Evolutionary conservation across 2,888 invertebrate genomes (phyloP).

Genomic region (Bimastos eiseni): DNA sequence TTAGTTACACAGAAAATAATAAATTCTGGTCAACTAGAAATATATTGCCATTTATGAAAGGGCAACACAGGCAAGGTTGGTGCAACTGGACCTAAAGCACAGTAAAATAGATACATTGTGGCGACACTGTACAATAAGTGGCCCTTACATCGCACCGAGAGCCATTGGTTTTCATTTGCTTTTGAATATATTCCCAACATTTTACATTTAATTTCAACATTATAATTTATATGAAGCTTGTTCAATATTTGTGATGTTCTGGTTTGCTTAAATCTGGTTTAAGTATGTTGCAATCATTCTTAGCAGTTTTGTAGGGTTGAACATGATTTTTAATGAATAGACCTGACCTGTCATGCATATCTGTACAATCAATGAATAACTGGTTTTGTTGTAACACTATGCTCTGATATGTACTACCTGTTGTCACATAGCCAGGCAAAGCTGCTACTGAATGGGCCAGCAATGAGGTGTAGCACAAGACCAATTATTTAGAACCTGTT

Average conservation of each 20-base stretch:
- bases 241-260: not conserved
- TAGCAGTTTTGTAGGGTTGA: not conserved
- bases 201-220: not conserved
- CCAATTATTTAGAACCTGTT: not conserved
- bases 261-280: not conserved
- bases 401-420: not conserved
- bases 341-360: too few relatives aligned
- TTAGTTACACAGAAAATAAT: not conserved
- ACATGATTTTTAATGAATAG: not conserved
- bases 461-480: not conserved
- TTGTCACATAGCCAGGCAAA: constrained; percentile 9
- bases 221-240: not conserved
- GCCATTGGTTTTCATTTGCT: not conserved
- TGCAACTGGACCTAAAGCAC: not conserved
- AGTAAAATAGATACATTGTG: too few relatives aligned
- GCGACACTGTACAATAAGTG: not conserved
- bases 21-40: not conserved
- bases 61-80: not conserved
- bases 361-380: not conserved
- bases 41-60: not conserved
- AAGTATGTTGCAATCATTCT: not conserved
- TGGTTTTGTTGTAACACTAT: not conserved
- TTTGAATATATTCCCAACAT: not conserved
- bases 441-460: not conserved
- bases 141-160: not conserved